These are phyloP conservation scores for Orchestia grillus DNA, from an alignment of 1,140 invertebrate species.

Conservation along the genomic window DNA sequence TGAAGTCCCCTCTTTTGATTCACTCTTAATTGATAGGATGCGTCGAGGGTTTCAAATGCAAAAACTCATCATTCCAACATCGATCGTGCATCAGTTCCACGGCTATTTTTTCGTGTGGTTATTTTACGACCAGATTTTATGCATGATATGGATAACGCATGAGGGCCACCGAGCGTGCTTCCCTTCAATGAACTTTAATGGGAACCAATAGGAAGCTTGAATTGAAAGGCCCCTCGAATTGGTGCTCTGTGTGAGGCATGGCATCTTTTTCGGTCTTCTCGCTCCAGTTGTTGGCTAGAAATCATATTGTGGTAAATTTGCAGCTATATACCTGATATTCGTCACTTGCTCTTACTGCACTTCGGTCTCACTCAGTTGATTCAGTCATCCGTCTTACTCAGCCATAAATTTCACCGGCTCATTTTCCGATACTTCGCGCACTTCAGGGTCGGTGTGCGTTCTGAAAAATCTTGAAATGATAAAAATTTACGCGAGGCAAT, in stretches of 20 bases:
- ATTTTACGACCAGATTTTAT: neutral
- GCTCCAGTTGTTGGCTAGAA: neutral
- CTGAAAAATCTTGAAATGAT: too few species aligned
- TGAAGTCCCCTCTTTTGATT: constrained; percentile 53
- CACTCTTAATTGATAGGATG: constrained; percentile 53
- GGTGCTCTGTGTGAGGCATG: neutral
- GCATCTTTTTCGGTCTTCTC: neutral
- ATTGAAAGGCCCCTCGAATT: neutral
- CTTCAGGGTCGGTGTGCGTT: too few species aligned
- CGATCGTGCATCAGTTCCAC: constrained; percentile 16
- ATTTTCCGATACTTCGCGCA: neutral
- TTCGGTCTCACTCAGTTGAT: neutral
- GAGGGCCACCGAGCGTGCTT: neutral
- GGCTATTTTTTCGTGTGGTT: neutral
- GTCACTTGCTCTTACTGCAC: neutral
- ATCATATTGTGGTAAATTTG: neutral
- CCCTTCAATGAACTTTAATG: neutral
- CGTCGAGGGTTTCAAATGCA: constrained; percentile 41
- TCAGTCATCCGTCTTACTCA: neutral
- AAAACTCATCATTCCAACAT: constrained; percentile 38
- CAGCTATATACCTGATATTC: neutral
- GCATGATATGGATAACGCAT: constrained; percentile 4
- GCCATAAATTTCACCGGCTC: neutral
- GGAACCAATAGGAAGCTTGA: constrained; percentile 7
- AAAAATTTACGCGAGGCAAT: too few species aligned